These are phyloP conservation scores for Ceriagrion tenellum DNA, from an alignment of 2,888 invertebrate species.

Conservation along the genomic window DNA sequence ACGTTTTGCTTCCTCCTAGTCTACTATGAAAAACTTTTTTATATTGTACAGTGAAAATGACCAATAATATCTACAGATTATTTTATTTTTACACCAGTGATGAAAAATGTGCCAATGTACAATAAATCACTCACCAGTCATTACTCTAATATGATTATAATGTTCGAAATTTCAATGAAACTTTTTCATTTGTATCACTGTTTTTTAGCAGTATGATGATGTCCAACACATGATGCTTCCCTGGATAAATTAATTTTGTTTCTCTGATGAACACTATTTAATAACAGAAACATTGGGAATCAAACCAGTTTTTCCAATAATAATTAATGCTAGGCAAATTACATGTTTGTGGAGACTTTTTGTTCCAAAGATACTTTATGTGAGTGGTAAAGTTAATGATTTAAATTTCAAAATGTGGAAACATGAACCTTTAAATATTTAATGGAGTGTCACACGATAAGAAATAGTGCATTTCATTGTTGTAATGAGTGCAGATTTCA, in stretches of 20 bases:
- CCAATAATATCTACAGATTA: conserved; percentile 51
- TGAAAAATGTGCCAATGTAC: conserved; percentile 48
- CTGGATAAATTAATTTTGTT: not conserved
- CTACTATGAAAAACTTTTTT: conserved; percentile 47
- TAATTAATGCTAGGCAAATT: not conserved
- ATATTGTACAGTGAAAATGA: conserved; percentile 53
- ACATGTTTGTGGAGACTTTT: not conserved
- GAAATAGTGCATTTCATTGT: not conserved
- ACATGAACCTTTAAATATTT: not conserved
- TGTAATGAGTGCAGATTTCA: not conserved
- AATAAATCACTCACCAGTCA: not conserved
- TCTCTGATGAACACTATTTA: not conserved
- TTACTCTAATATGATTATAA: not conserved
- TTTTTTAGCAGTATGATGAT: not conserved
- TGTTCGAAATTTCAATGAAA: not conserved
- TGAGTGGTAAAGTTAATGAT: not conserved
- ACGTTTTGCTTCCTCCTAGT: conserved; percentile 61
- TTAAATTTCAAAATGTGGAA: not conserved
- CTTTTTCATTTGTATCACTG: not conserved
- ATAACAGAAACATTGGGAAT: not conserved
- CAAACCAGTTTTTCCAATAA: not conserved
- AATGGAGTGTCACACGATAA: not conserved
- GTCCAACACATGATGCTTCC: not conserved
- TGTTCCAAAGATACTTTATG: not conserved
- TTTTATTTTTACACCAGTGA: conserved; percentile 56